phyloP scores from a whole-genome alignment of 2,113 vertebrate genomes.

The Oryzias javanicus region DNA sequence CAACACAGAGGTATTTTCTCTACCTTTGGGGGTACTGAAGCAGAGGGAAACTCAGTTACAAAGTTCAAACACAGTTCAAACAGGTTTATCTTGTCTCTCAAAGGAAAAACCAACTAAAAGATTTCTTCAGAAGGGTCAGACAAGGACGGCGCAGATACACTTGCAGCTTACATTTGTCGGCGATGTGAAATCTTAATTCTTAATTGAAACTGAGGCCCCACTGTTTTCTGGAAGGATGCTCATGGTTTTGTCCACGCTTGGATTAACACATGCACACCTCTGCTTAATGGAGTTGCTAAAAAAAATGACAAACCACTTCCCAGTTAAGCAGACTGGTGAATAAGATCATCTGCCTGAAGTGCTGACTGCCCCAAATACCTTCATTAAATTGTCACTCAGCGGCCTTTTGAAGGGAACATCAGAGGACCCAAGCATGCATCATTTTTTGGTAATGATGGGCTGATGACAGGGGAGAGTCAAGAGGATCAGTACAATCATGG shows the following conservation, averaged over 20 bases:
- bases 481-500: constrained; percentile 24
- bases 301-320: constrained; percentile 36
- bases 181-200: constrained; percentile 22
- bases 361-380: too few species aligned
- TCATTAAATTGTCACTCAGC: too few species aligned
- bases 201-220: constrained; percentile 5
- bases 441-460: constrained; percentile 37
- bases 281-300: constrained; percentile 30
- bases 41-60: constrained; percentile 22
- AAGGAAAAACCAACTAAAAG: constrained; percentile 21
- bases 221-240: constrained; percentile 2
- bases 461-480: constrained; percentile 30
- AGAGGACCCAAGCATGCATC: too few species aligned
- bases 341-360: too few species aligned
- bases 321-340: neutral
- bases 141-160: constrained; percentile 1
- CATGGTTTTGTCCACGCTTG: constrained; percentile 2
- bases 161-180: neutral
- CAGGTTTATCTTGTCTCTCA: constrained; percentile 33
- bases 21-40: constrained; percentile 24
- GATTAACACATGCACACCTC: neutral
- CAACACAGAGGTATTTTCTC: constrained; percentile 23
- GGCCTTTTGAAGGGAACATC: too few species aligned
- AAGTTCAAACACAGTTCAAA: constrained; percentile 58
- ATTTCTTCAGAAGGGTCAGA: constrained; percentile 34